Percentiles rank a stretch among this genome's conserved stretches.
Evolutionary conservation across 2,797 vertebrate genomes (phyloP).

Genomic region (Orientallactaga sibirica): DNA sequence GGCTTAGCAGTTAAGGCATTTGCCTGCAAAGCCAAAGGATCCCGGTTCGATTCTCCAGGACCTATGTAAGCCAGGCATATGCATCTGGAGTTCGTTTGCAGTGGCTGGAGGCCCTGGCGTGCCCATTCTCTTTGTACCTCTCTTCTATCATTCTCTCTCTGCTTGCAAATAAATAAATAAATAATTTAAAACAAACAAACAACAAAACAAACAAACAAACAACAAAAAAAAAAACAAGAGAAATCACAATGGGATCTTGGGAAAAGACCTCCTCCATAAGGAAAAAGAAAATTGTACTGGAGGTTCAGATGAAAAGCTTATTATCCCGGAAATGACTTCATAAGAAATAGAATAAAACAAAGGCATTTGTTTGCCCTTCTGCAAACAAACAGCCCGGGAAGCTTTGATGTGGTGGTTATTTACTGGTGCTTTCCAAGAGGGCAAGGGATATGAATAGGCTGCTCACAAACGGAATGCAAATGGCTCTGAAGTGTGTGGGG

Average conservation of each 20-base stretch:
- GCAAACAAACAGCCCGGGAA: constrained; percentile 20
- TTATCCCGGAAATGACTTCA: constrained; percentile 40
- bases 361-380: constrained; percentile 30
- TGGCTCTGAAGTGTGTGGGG: background rate
- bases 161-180: no score
- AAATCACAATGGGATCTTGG: background rate
- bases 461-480: constrained; percentile 29
- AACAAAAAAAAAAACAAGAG: background rate
- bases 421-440: constrained; percentile 30
- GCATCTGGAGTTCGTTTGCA: no score
- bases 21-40: no score
- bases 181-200: no score
- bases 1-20: no score
- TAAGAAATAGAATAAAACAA: constrained; percentile 57
- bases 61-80: no score
- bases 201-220: no score
- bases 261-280: background rate
- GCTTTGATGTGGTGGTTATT: constrained; percentile 26
- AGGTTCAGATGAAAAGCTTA: background rate
- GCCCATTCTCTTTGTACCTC: no score
- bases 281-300: constrained; percentile 36
- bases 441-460: constrained; percentile 19
- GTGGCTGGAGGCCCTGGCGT: no score
- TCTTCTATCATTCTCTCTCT: no score
- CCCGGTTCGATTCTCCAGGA: no score